These are phyloP conservation scores for Acronicta leporina DNA, from an alignment of 2,888 invertebrate genomes.

Conservation along the genomic window DNA sequence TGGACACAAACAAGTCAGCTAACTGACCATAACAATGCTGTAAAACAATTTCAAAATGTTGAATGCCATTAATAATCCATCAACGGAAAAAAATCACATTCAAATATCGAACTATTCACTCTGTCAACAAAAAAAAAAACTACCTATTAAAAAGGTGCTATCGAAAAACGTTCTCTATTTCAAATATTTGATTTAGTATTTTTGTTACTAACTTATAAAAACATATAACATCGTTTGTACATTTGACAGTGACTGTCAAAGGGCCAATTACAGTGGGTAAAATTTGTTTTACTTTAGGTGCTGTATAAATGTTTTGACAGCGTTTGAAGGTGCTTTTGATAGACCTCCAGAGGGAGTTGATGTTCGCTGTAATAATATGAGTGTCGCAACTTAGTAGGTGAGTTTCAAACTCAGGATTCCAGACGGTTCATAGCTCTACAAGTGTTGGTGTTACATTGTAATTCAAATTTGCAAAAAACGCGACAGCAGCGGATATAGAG, in stretches of 20 bases:
- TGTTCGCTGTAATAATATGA: slow-evolving; percentile 34
- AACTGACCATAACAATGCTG: slow-evolving; percentile 41
- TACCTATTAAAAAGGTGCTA: slow-evolving; percentile 13
- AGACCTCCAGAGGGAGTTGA: slow-evolving; percentile 25
- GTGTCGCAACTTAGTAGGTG: slow-evolving; percentile 18
- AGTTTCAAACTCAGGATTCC: slow-evolving; percentile 34
- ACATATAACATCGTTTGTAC: slow-evolving; percentile 23
- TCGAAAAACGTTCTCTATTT: slow-evolving; percentile 34
- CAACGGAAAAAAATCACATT: slow-evolving; percentile 37
- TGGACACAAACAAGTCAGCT: slow-evolving; percentile 36
- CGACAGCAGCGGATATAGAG: too few relatives aligned
- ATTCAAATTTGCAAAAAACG: too few relatives aligned
- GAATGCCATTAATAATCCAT: slow-evolving; percentile 35
- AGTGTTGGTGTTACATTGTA: too few relatives aligned
- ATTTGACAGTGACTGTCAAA: slow-evolving; percentile 45
- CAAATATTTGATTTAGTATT: slow-evolving; percentile 54
- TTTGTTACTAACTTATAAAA: slow-evolving; percentile 44
- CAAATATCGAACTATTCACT: slow-evolving; percentile 37
- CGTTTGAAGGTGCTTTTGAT: slow-evolving; percentile 43
- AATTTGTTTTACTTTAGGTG: slow-evolving; percentile 45
- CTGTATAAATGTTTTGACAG: slow-evolving; percentile 46
- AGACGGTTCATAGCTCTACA: slow-evolving; percentile 9
- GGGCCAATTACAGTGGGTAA: slow-evolving; percentile 45
- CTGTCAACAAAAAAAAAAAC: slow-evolving; percentile 20
- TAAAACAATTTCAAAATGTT: slow-evolving; percentile 34